Conservation (phyloP, 2,113 vertebrate genomes). For the Pseudorasbora parva region DNA sequence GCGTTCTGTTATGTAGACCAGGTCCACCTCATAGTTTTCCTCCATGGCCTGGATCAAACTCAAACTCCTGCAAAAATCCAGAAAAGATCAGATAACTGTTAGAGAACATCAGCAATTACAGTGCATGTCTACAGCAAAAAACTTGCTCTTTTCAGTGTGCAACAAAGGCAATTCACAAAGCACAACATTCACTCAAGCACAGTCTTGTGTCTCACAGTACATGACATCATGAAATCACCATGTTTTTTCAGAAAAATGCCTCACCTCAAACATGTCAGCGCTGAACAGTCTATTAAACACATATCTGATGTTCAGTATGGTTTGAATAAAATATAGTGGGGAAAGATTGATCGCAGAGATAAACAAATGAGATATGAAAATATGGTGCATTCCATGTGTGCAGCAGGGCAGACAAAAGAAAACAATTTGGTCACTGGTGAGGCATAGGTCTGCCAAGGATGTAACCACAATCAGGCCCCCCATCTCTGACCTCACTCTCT, state of each 20-base stretch:
- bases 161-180: not conserved
- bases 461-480: conserved; percentile 30
- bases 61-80: conserved; percentile 70
- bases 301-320: conserved; percentile 46
- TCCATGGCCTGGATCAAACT: conserved; percentile 86
- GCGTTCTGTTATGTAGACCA: conserved; percentile 88
- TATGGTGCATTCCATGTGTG: conserved; percentile 54
- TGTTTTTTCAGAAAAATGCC: conserved; percentile 17
- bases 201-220: conserved; percentile 25
- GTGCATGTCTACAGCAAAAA: not conserved
- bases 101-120: not conserved
- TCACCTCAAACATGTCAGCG: conserved; percentile 38
- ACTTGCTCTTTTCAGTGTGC: not conserved
- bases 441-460: conserved; percentile 40
- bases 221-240: conserved; percentile 49
- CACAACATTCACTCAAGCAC: conserved; percentile 11
- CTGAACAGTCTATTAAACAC: conserved; percentile 49
- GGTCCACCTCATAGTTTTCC: conserved; percentile 93
- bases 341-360: conserved; percentile 53
- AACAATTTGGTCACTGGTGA: conserved; percentile 51
- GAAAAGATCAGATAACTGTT: not conserved
- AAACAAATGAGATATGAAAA: conserved; percentile 61
- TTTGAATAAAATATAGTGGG: conserved; percentile 40
- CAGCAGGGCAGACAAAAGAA: conserved; percentile 50
- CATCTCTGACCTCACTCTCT: conserved; percentile 45